Conservation (phyloP, 1,140 invertebrate species). For the Pemphigus obesinymphae region DNA sequence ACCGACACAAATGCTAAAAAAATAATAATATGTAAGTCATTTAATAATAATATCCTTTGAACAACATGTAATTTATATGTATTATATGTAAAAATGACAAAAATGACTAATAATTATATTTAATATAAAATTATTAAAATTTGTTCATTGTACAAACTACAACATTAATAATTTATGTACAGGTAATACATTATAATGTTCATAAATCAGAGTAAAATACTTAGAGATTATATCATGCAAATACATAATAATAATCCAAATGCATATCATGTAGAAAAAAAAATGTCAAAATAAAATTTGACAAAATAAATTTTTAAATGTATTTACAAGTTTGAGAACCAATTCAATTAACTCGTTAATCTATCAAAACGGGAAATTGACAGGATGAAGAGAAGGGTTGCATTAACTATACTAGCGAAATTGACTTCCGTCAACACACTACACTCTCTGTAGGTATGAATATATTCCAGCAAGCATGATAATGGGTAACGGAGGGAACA, state of each 20-base stretch:
- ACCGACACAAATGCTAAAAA: constrained; percentile 48
- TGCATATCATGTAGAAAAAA: too few relatives aligned
- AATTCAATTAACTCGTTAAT: not conserved
- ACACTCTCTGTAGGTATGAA: constrained; percentile 16
- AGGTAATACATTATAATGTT: not conserved
- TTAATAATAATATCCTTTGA: not conserved
- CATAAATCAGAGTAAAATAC: not conserved
- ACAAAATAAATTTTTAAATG: too few relatives aligned
- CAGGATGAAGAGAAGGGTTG: not conserved
- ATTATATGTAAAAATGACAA: too few relatives aligned
- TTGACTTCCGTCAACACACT: constrained; percentile 28
- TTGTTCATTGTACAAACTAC: not conserved
- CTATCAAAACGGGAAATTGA: not conserved
- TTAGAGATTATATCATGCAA: too few relatives aligned
- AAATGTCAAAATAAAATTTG: too few relatives aligned
- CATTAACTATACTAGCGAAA: not conserved
- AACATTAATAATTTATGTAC: not conserved
- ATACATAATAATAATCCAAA: too few relatives aligned
- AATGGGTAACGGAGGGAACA: not conserved
- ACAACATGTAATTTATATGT: not conserved
- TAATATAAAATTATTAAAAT: not conserved
- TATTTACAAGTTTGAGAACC: not conserved
- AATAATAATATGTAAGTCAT: constrained; percentile 27
- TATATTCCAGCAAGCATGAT: not conserved
- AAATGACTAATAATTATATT: too few relatives aligned